These are phyloP conservation scores for Sanderia malayensis DNA, from an alignment of 30 jellyfish, hydroid and myxozoan genomes.

Conservation along the genomic window DNA sequence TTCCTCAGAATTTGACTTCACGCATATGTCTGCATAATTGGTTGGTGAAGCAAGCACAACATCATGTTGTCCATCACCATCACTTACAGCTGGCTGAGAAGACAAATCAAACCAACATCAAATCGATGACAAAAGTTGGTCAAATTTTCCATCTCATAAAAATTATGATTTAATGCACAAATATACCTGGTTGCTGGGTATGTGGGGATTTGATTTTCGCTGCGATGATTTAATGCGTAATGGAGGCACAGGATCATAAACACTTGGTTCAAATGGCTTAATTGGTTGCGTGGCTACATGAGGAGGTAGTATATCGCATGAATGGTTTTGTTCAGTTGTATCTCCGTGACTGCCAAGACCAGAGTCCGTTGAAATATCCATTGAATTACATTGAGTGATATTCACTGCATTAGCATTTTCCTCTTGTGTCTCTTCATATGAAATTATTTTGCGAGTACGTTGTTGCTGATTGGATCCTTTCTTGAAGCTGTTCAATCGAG, in stretches of 20 bases:
- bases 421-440: constrained; percentile 17
- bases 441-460: constrained; percentile 4
- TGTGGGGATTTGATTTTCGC: no score
- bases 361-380: constrained; percentile 46
- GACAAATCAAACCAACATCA: no score
- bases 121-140: no score
- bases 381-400: constrained; percentile 33
- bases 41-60: not conserved
- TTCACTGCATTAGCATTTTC: constrained; percentile 33
- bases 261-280: constrained; percentile 13
- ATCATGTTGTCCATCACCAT: not conserved
- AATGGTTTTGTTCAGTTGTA: constrained; percentile 11
- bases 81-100: no score
- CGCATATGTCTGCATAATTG: constrained; percentile 17
- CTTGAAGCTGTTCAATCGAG: constrained; percentile 90
- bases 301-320: constrained; percentile 25
- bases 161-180: no score
- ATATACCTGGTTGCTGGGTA: no score
- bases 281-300: constrained; percentile 12
- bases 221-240: no score
- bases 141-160: no score
- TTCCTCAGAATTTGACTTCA: not conserved
- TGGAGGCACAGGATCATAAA: constrained; percentile 49
- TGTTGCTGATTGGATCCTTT: constrained; percentile 41
- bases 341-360: constrained; percentile 36